Base-by-base conservation (phyloP, 2,797 vertebrate species). In the Eulemur coronatus region DNA sequence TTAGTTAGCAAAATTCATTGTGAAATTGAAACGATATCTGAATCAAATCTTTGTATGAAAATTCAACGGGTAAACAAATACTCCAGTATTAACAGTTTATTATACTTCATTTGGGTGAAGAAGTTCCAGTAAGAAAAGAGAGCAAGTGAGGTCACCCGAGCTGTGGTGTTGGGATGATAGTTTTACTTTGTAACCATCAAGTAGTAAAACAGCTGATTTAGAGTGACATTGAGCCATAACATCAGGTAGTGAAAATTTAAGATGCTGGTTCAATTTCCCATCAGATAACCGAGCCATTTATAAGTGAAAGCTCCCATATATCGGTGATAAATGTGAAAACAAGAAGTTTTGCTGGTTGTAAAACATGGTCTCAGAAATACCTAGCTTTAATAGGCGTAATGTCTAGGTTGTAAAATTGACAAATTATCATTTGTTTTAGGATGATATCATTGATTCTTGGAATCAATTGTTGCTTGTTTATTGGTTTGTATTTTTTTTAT, bases 171-270 rank as follows among this genome's bases (percentile, higher is more conserved):
- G n/a, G 50, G 35, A 63, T 95, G 59, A 41, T 69, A 43, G 17
- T 67, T 94, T 92, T 73, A 75, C 63, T 95, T 80, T 59, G 57
- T 73, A 93, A 87, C 50, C 63, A 43, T 86, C 38, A 52, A 75
- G 48, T 79, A 84, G 92, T 92, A 96, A 82, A 75, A 28, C 2
- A 20, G 8, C 78, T 96, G 92, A 70, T 95, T 95, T 92, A 93
- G 63, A 79, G n/a, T 72, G 84, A 70, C 50, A 72, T 4, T 97
- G 85, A 87, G 14, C 69, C 38, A 20, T 76, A 92, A 41, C 57
- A 50, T 59, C 59, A 91, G 78, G 67, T 26, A 43, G 63, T 84
- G 93, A 90, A 87, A 93, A 89, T 94, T 96, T 91, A 95, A 81
- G 80, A 52, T 22, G 63, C 59, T 17, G 15, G 17, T 94, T 84